These are phyloP conservation scores for Coleophora flavipennella DNA, from an alignment of 2,888 invertebrate genomes.

Conservation along the genomic window DNA sequence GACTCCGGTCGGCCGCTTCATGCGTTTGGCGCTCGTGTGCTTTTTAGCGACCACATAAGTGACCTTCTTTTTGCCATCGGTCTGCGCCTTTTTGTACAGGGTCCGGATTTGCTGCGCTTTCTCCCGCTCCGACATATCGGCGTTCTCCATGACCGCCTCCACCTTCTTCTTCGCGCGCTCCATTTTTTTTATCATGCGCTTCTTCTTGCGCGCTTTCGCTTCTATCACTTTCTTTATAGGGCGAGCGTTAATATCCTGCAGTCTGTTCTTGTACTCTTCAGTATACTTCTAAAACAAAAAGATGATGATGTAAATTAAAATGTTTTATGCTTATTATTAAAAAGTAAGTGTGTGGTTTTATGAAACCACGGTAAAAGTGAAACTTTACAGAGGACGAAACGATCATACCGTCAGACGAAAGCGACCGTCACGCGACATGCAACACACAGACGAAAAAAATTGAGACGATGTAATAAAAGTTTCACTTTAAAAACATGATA, in stretches of 20 bases:
- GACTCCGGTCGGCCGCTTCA: conserved; percentile 86
- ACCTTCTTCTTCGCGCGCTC: conserved; percentile 97
- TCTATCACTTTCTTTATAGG: conserved; percentile 99
- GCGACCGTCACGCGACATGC: too few relatives aligned
- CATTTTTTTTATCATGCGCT: conserved; percentile 86
- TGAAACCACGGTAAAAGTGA: too few relatives aligned
- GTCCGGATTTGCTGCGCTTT: conserved; percentile 93
- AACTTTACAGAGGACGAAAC: too few relatives aligned
- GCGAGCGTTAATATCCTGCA: conserved; percentile 90
- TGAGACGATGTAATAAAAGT: too few relatives aligned
- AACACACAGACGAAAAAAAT: too few relatives aligned
- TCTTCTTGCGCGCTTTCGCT: conserved; percentile 98
- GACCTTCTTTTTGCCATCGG: conserved; percentile 89
- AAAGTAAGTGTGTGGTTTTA: too few relatives aligned
- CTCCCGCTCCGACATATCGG: conserved; percentile 92
- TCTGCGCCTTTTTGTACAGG: conserved; percentile 91
- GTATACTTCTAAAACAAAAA: conserved; percentile 76
- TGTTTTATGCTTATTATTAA: too few relatives aligned
- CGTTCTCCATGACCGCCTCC: conserved; percentile 92
- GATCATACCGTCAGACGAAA: too few relatives aligned
- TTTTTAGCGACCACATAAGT: conserved; percentile 97
- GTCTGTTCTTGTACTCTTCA: conserved; percentile 86
- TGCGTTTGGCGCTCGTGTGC: conserved; percentile 81
- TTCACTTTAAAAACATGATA: too few relatives aligned
- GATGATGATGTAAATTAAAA: too few relatives aligned